Evolutionary conservation across 2,113 vertebrate genomes (phyloP).

Genomic region (Siniperca knerii): DNA sequence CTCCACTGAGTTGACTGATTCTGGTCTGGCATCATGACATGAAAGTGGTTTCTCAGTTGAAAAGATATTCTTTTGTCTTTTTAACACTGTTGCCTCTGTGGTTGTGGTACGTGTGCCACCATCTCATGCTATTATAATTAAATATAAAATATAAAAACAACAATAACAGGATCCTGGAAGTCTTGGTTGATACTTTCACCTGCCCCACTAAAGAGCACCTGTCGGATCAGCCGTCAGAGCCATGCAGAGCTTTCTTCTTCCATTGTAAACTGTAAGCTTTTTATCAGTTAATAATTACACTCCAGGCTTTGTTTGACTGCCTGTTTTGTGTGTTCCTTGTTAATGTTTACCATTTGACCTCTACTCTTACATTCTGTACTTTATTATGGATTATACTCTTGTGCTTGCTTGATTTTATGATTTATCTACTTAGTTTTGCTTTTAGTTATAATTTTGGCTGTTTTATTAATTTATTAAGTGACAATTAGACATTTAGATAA

Average conservation of each 20-base stretch:
- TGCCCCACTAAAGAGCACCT: too few relatives aligned
- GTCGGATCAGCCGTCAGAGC: too few relatives aligned
- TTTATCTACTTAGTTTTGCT: neutral
- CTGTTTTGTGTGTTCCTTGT: neutral
- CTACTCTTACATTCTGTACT: neutral
- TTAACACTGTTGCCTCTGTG: neutral
- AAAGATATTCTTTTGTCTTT: neutral
- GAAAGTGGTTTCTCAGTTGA: too few relatives aligned
- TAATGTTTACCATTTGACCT: neutral
- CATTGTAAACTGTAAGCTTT: neutral
- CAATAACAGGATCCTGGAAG: too few relatives aligned
- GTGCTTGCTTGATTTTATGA: neutral
- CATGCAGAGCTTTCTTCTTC: too few relatives aligned
- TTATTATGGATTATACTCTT: neutral
- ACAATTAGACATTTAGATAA: neutral
- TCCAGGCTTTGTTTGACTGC: neutral
- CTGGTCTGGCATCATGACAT: too few relatives aligned
- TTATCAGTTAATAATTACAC: neutral
- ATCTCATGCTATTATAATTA: neutral
- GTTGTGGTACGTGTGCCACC: neutral
- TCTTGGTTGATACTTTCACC: too few relatives aligned
- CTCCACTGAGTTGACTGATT: too few relatives aligned
- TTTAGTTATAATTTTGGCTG: neutral
- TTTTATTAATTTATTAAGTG: neutral
- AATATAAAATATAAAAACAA: too few relatives aligned